Base-by-base conservation (phyloP, 2,888 invertebrate genomes). In the Encarsia formosa region DNA sequence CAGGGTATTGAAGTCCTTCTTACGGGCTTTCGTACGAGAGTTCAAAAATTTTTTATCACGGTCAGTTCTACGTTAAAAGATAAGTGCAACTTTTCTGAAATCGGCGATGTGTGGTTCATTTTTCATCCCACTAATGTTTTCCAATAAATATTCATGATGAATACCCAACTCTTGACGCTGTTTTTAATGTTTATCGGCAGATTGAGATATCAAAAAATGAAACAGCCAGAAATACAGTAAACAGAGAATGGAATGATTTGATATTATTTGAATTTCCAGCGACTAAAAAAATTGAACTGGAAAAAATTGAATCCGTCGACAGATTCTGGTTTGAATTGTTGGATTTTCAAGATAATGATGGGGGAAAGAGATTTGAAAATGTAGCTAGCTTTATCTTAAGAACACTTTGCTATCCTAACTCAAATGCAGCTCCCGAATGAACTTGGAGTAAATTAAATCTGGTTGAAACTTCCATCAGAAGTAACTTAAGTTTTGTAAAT, bases 361-460 rank as follows among this genome's bases (percentile, higher is more conserved):
- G 13, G 4, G 13, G n/a, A n/a, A 15, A 13, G 5, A 4, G 18
- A 6, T 45, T 45, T n/a, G n/a, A 26, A 16, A 45, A 45, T 35
- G 19, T 45, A 8, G 23, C 45, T 11, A 24, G 11, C 19, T 24
- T 45, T 24, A 37, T 26, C 5, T 15, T 45, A 4, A 23, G 13
- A 13, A 19, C 37, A 5, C 15, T 37, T 5, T 45, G 45, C 13
- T 19, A 35, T 11, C 37, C 45, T 9, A 45, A 45, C 31, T 18
- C 45, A 2, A 45, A 45, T 18, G 37, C 45, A 9, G 31, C 45
- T n/a, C 37, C 45, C 3, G 45, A 45, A 35, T 23, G 45, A 24
- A n/a, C 26, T 5, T 45, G 45, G 45, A 35, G 35, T 19, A 23
- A 22, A 18, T 16, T 16, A 6, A 24, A 24, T 11, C 15, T 11